Evolutionary conservation across 2,797 vertebrate species (phyloP).

Genomic region (Valencia hispanica): DNA sequence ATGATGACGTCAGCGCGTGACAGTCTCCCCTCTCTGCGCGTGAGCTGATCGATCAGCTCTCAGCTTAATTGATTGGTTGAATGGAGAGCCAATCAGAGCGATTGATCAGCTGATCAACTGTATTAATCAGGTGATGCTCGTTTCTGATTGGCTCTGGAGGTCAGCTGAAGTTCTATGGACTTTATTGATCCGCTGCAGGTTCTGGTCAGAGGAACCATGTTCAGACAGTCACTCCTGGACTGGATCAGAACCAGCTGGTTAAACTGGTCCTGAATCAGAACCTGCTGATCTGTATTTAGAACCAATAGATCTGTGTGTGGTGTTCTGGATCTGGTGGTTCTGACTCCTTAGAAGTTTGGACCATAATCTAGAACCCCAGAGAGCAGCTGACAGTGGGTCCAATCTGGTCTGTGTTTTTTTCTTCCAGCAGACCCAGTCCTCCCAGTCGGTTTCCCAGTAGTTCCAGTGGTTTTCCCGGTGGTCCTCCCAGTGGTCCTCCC

Average conservation of each 20-base stretch:
- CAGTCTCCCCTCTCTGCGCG: conserved; percentile 28
- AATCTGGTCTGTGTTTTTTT: not conserved
- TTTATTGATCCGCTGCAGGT: not conserved
- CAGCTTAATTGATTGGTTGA: conserved; percentile 37
- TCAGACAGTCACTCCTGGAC: not conserved
- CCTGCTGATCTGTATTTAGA: not conserved
- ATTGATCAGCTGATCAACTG: not conserved
- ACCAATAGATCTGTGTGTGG: not conserved
- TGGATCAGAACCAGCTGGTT: not conserved
- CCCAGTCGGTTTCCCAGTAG: too few species aligned
- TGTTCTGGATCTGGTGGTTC: too few species aligned
- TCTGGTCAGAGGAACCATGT: not conserved
- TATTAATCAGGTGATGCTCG: conserved; percentile 8
- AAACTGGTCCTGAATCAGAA: not conserved
- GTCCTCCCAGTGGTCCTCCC: not conserved
- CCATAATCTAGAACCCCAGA: not conserved
- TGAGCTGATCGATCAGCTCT: conserved; percentile 61
- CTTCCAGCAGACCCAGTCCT: conserved; percentile 3
- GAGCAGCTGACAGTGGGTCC: too few species aligned
- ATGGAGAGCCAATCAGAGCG: not conserved
- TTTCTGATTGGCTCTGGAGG: not conserved
- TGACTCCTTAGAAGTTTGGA: not conserved
- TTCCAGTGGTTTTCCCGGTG: too few species aligned
- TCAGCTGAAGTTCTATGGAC: not conserved
- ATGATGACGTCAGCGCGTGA: conserved; percentile 68